A percentile compares a stretch with the other conserved stretches of the same genome.
Conservation (phyloP, 2,113 vertebrate genomes). For the Nycticryphes semicollaris region DNA sequence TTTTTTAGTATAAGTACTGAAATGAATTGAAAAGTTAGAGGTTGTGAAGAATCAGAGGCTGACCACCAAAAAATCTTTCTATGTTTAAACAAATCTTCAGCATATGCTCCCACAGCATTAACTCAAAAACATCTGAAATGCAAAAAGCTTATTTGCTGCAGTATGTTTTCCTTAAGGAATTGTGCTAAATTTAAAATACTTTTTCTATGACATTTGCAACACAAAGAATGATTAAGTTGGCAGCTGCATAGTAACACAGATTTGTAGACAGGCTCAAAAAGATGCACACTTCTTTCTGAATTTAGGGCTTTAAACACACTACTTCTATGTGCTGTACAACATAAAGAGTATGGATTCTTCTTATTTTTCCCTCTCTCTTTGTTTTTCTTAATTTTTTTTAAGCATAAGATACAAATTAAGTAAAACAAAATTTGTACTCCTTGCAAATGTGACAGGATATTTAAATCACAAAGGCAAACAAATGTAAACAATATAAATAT, state of each 20-base stretch:
- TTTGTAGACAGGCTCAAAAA: background rate
- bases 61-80: background rate
- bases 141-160: background rate
- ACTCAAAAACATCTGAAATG: background rate
- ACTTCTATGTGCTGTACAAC: background rate
- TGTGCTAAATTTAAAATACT: background rate
- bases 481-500: background rate
- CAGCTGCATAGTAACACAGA: background rate
- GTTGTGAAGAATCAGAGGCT: background rate
- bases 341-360: background rate
- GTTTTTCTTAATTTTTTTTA: accelerated
- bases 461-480: background rate
- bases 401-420: background rate
- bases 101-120: background rate
- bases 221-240: background rate
- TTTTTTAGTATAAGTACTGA: background rate
- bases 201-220: background rate
- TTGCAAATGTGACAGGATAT: background rate
- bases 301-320: background rate
- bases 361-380: background rate
- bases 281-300: background rate
- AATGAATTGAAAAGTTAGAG: background rate
- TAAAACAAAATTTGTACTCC: background rate
- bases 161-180: background rate
- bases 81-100: background rate